phyloP scores from a whole-genome alignment of 1,140 invertebrate genomes.

The Papilio xuthus region DNA sequence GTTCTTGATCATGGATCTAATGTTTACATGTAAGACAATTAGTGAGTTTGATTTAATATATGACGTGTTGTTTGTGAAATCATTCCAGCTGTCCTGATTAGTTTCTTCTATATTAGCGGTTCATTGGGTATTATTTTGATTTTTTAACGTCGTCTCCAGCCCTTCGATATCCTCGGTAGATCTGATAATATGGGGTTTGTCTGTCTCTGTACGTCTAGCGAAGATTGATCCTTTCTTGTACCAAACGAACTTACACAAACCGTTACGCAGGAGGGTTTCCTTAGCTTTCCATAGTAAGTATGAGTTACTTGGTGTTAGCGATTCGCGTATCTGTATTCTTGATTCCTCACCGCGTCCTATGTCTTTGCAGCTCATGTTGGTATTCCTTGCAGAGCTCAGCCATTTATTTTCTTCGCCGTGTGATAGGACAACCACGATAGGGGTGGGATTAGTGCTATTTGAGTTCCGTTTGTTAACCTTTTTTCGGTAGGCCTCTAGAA shows the following conservation, averaged over 20 bases:
- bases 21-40: neutral
- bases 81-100: neutral
- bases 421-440: neutral
- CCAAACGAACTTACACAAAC: conserved; percentile 1
- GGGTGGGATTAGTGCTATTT: neutral
- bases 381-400: neutral
- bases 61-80: neutral
- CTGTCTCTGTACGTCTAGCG: neutral
- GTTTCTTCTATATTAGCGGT: neutral
- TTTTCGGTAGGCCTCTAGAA: neutral
- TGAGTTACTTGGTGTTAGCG: neutral
- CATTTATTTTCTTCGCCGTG: neutral
- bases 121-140: no score
- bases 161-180: neutral
- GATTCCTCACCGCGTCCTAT: neutral
- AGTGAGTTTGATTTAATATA: neutral
- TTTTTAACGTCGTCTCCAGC: no score
- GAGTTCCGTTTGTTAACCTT: neutral
- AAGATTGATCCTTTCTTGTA: neutral
- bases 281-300: conserved; percentile 2
- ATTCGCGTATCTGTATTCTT: neutral
- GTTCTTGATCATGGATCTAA: neutral
- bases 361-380: neutral
- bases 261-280: neutral
- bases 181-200: neutral